A percentile compares a stretch with the other conserved stretches of the same genome.
Evolutionary conservation across 2,113 vertebrate genomes (phyloP).

Genomic region (Pionites leucogaster): DNA sequence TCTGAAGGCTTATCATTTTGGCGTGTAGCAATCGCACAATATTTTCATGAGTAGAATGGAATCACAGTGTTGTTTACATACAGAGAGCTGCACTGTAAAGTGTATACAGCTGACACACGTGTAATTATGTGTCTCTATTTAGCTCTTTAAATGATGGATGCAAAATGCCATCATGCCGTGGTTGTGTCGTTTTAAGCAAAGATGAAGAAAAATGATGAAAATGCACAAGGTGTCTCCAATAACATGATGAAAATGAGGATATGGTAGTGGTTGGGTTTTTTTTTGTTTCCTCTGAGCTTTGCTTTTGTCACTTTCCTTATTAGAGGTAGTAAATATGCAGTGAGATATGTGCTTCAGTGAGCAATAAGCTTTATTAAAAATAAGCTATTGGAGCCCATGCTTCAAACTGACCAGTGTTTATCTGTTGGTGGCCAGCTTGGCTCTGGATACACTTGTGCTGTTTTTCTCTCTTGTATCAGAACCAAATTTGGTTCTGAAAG

Average conservation of each 20-base stretch:
- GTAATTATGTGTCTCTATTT: not conserved
- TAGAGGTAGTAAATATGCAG: not conserved
- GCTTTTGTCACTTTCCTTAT: not conserved
- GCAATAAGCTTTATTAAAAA: not conserved
- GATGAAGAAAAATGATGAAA: not conserved
- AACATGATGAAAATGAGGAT: not conserved
- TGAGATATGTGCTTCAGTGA: not conserved
- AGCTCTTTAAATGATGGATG: not conserved
- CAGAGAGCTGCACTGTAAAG: fast-evolving
- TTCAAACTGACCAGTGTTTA: not conserved
- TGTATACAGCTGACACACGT: not conserved
- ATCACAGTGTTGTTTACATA: not conserved
- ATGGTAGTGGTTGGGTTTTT: fast-evolving
- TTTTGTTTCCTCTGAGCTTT: not conserved
- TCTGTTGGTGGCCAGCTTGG: not conserved
- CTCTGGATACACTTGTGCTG: not conserved
- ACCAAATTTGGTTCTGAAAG: not conserved
- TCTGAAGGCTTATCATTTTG: not conserved
- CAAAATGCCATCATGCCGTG: fast-evolving
- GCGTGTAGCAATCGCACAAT: not conserved
- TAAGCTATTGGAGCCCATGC: not conserved
- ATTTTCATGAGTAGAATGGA: not conserved
- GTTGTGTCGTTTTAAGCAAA: not conserved
- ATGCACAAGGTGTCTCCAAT: not conserved
- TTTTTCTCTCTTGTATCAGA: not conserved